Base-by-base conservation (phyloP, 2,797 vertebrate species). In the Enteromius thamalakanensis region DNA sequence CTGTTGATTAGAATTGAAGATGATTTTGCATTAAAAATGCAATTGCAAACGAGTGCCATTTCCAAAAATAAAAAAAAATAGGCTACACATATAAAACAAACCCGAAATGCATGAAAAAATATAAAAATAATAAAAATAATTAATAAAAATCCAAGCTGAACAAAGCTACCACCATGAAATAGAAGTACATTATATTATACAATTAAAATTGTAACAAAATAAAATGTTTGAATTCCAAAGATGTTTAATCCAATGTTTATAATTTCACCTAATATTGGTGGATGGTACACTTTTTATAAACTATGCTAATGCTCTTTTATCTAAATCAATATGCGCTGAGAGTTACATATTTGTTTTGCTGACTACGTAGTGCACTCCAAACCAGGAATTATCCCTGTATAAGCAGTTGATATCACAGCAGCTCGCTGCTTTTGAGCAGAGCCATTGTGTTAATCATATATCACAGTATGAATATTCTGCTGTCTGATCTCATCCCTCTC, bases 401-500 rank as follows among this genome's bases (percentile, higher is more conserved):
- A 32, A 6, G 34, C 21, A 40, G 7, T 9, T 26, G 40, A 45
- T 42, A 11, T 11, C 19, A 34, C 34, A 29, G 2, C 29, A n/a
- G 29, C 49, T 75, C 47, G 32, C 47, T 49, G 69, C 29, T 72
- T 74, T 74, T 21, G 6, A 51, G 53, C 29, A 15, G 21, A 76
- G 51, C 3, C 12, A 40, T 26, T 26, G 53, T 23, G 53, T 4
- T 58, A 76, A 58, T 4, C 53, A 42, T 58, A 58, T 12, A 60
- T 76, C n/a, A 60, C 34, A 42, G 21, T 10, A 75, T 40, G 23
- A 58, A 40, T 58, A 42, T 76, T 23, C 21, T 5, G 3, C 51
- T 76, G 4, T 76, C 72, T 58, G 12, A 76, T 58, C 72, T 58
- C 7, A 58, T 58, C 72, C 72, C 72, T 58, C 21, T 26, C 21